Evolutionary conservation across 2,797 vertebrate species (phyloP).

Genomic region (Mastacembelus armatus): DNA sequence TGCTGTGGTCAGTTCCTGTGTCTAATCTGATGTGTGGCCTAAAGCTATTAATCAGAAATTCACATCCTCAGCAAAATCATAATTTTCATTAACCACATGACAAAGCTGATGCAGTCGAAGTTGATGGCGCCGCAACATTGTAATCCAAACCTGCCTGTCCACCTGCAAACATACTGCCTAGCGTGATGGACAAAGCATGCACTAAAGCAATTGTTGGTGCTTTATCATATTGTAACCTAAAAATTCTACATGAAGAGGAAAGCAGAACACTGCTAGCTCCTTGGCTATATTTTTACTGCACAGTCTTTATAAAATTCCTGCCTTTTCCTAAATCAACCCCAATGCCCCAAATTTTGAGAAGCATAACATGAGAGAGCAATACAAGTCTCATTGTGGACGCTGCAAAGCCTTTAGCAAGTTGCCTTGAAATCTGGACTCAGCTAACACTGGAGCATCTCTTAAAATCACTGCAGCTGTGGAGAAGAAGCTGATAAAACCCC

Average conservation of each 20-base stretch:
- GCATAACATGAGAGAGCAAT: background rate
- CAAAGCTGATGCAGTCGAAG: background rate
- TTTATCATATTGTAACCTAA: background rate
- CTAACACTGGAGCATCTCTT: background rate
- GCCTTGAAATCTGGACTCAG: constrained; percentile 1
- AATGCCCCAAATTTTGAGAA: background rate
- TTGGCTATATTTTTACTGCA: background rate
- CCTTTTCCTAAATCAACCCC: background rate
- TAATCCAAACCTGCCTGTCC: background rate
- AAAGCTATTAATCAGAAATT: constrained; percentile 18
- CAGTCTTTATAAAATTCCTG: too few relatives aligned
- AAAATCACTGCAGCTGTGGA: constrained; percentile 5
- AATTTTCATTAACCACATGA: background rate
- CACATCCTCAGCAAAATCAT: constrained; percentile 11
- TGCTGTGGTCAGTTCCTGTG: constrained; percentile 1
- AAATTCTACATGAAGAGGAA: constrained; percentile 29
- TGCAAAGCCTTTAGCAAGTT: background rate
- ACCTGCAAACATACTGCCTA: background rate
- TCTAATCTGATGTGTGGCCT: constrained; percentile 20
- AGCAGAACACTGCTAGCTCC: too few relatives aligned
- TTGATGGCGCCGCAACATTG: background rate
- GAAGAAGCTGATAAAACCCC: constrained; percentile 4
- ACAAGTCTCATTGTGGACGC: background rate
- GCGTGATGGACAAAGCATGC: background rate
- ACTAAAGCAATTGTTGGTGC: background rate